Evolutionary conservation across 2,888 invertebrate species (phyloP).

Genomic region (Clitarchus hookeri): DNA sequence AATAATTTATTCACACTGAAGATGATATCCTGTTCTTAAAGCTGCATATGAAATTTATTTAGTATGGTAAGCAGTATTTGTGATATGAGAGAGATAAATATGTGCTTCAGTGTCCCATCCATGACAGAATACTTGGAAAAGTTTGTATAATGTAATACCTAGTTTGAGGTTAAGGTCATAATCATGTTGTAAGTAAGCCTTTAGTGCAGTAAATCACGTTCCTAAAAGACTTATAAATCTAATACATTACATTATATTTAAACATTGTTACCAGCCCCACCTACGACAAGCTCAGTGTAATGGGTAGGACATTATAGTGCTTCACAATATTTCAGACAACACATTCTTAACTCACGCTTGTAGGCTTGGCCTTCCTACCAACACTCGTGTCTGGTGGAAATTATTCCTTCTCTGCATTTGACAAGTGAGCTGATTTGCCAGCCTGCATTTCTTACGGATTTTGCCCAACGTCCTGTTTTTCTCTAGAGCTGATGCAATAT

Average conservation of each 20-base stretch:
- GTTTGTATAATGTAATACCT: neutral
- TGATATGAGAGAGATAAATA: neutral
- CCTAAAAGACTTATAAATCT: neutral
- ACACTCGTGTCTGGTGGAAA: too few relatives aligned
- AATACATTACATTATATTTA: neutral
- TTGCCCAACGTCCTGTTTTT: too few relatives aligned
- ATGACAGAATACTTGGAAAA: neutral
- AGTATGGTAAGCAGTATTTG: neutral
- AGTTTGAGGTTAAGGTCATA: conserved; percentile 7
- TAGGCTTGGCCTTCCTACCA: too few relatives aligned
- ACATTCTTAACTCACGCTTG: too few relatives aligned
- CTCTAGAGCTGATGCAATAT: too few relatives aligned
- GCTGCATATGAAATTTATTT: neutral
- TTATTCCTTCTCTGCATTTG: too few relatives aligned
- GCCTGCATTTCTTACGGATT: too few relatives aligned
- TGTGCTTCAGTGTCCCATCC: neutral
- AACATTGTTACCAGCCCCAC: neutral
- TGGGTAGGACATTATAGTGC: too few relatives aligned
- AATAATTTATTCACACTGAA: neutral
- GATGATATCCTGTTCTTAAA: neutral
- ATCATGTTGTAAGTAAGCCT: neutral
- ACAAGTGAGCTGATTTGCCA: too few relatives aligned
- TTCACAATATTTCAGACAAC: too few relatives aligned
- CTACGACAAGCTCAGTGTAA: too few relatives aligned
- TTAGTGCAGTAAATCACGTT: neutral